Conservation (phyloP, 2,113 vertebrate genomes). For the Antigone vipio region DNA sequence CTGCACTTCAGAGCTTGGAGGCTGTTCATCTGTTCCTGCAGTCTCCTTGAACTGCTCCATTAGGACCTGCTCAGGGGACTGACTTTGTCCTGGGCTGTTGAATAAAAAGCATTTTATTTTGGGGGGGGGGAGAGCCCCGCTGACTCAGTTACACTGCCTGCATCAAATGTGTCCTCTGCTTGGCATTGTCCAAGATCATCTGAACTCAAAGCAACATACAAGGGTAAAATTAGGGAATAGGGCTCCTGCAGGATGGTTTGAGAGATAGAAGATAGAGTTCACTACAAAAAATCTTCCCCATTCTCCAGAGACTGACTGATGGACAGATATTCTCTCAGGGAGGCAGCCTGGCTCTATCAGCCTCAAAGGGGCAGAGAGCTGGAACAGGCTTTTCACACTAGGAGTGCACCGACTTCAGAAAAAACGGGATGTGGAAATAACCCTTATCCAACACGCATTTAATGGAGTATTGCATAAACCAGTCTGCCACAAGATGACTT, state of each 20-base stretch:
- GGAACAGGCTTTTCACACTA: neutral
- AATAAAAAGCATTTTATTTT: neutral
- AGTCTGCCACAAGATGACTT: neutral
- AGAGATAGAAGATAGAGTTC: neutral
- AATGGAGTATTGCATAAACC: slow-evolving; percentile 20
- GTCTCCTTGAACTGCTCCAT: neutral
- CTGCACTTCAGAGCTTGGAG: neutral
- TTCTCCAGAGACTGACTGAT: neutral
- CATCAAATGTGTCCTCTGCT: neutral
- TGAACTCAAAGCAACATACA: neutral
- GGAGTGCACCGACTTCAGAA: neutral
- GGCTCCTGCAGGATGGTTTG: neutral
- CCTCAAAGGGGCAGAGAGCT: neutral
- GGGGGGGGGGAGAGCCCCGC: neutral
- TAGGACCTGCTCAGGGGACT: neutral
- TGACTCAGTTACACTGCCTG: neutral
- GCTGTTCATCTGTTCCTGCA: neutral
- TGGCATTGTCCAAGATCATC: neutral
- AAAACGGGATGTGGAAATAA: neutral
- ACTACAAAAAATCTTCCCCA: neutral
- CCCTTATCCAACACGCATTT: neutral
- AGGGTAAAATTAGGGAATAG: neutral
- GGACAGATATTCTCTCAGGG: neutral
- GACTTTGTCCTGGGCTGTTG: neutral
- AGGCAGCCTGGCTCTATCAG: neutral